phyloP scores from a whole-genome alignment of 2,797 vertebrate species.

The Acropternis orthonyx region DNA sequence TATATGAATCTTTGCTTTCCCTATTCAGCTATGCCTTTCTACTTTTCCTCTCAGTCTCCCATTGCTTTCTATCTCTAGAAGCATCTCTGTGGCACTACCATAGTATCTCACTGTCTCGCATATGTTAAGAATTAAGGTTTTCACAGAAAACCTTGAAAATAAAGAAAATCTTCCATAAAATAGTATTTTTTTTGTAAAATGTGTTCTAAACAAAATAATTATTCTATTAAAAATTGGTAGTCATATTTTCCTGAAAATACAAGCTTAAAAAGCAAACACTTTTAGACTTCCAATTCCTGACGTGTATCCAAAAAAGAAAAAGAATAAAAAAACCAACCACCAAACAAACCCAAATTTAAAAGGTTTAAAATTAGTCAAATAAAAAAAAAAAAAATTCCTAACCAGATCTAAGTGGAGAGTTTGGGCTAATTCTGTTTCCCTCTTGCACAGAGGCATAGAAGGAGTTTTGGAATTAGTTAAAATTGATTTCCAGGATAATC shows the following conservation, averaged over 20 bases:
- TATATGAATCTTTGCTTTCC: fast-evolving
- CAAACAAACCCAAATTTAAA: not conserved
- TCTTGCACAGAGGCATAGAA: not conserved
- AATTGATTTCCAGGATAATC: not conserved
- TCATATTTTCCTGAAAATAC: not conserved
- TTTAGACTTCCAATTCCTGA: not conserved
- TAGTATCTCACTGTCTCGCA: not conserved
- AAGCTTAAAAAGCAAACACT: not conserved
- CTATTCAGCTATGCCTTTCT: not conserved
- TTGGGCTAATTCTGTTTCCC: not conserved
- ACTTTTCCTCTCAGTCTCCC: not conserved
- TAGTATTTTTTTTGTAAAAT: not conserved
- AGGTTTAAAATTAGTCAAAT: not conserved
- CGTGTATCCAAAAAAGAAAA: not conserved
- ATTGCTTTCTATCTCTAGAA: not conserved
- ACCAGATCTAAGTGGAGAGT: fast-evolving
- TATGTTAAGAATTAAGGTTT: not conserved
- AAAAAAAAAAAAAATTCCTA: not conserved
- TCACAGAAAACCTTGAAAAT: not conserved
- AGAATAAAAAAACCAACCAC: not conserved
- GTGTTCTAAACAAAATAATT: not conserved
- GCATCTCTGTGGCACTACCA: not conserved
- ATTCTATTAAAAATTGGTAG: not conserved
- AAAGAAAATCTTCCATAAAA: not conserved
- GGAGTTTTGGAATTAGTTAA: not conserved